Percentiles rank a stretch among this genome's conserved stretches.
These are phyloP conservation scores for Eurypyga helias DNA, from an alignment of 2,113 vertebrate genomes.

Conservation along the genomic window DNA sequence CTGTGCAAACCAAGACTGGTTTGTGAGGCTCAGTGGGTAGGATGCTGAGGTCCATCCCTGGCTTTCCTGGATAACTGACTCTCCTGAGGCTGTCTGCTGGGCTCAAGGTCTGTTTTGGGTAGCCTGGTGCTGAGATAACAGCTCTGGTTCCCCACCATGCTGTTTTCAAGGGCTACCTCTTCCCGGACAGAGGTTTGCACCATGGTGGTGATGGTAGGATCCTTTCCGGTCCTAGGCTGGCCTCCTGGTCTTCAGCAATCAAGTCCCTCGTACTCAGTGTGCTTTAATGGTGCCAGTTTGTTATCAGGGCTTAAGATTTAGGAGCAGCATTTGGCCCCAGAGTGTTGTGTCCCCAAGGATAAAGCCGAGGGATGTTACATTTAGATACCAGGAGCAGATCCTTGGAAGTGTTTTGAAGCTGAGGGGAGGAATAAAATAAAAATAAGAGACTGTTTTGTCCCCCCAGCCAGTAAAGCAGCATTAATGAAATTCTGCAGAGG, in stretches of 20 bases:
- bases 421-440: not conserved
- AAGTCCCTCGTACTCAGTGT: fast-evolving
- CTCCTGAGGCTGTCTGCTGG: not conserved
- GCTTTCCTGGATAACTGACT: fast-evolving
- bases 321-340: not conserved
- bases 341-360: not conserved
- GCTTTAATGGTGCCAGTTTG: fast-evolving
- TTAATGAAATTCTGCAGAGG: slow-evolving; percentile 35
- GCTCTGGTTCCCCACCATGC: not conserved
- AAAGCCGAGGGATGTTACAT: fast-evolving
- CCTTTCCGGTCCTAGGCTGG: not conserved
- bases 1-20: not conserved
- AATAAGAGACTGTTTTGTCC: not conserved
- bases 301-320: not conserved
- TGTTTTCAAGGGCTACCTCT: not conserved
- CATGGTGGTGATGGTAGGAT: not conserved
- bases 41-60: not conserved
- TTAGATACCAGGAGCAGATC: not conserved
- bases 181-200: not conserved
- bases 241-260: not conserved
- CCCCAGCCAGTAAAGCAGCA: not conserved
- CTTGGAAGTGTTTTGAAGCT: not conserved
- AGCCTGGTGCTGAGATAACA: not conserved
- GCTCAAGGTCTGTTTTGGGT: not conserved
- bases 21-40: not conserved